A percentile compares a stretch with the other conserved stretches of the same genome.
These are phyloP conservation scores for Terrapene triunguis DNA, from an alignment of 2,113 vertebrate genomes.

Conservation along the genomic window DNA sequence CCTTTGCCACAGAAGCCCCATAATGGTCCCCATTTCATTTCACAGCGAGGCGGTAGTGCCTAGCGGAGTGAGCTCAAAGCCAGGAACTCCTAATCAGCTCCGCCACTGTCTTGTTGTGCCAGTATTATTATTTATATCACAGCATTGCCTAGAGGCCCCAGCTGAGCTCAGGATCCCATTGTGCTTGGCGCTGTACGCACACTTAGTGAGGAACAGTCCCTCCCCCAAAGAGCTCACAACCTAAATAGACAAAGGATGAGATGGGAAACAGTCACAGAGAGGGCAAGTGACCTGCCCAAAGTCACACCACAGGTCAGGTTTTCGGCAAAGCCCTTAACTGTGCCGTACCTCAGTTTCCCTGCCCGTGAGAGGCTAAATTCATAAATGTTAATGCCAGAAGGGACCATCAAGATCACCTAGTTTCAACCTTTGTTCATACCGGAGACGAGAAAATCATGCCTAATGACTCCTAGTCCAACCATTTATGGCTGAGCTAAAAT, in stretches of 20 bases:
- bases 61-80: not conserved
- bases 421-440: not conserved
- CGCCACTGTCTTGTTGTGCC: not conserved
- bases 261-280: not conserved
- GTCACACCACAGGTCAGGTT: not conserved
- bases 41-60: not conserved
- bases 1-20: not conserved
- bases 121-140: not conserved
- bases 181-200: not conserved
- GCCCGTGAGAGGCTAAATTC: not conserved
- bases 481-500: not conserved
- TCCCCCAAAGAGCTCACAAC: not conserved
- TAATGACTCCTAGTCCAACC: not conserved
- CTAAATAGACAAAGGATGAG: not conserved
- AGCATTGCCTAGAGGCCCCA: not conserved
- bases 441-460: not conserved
- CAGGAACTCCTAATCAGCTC: not conserved
- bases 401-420: not conserved
- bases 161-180: not conserved
- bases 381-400: not conserved
- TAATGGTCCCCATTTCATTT: not conserved
- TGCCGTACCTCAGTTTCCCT: not conserved
- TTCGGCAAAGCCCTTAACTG: not conserved
- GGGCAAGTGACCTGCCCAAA: accelerated
- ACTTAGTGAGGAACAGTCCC: not conserved